Evolutionary conservation across 64 coral and sea anemone genomes (phyloP), one percentile per base, ranked within the genome.

Genomic region (Catalaphyllia jardinei): DNA sequence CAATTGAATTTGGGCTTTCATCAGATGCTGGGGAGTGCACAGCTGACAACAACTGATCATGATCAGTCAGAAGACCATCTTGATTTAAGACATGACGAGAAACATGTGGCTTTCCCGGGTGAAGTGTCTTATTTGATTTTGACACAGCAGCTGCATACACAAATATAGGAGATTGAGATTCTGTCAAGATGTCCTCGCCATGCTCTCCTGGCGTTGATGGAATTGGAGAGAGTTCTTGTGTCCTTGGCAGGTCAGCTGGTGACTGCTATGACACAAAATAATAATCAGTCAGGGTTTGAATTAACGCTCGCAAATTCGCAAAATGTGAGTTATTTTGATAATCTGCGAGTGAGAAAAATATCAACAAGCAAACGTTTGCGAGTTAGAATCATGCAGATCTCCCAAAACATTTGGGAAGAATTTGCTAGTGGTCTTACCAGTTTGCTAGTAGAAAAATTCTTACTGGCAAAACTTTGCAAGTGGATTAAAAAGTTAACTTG

Each of bases 1-100:
- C 38, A 85, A 85, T 85, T 11, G 62, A 85, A 69, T 38, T 49
- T 71, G 38, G 38, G 71, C 81, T 85, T 67, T 51, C 63, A 22
- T 71, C 62, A 52, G 16, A n/a, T 46, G 30, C 24, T 17, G 30
- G n/a, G 7, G 25, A 83, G 10, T 10, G 60, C 10, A 29, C 17
- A 62, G 31, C 17, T 69, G 22, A 46, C 1, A 20, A 35, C 24
- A 51, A 14, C 10, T 69, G 20, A 29, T 49, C 35, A 85, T 10
- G 39, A n/a, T 85, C 63, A 22, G 62, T 8, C 6, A 67, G 24
- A 69, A 25, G 18, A 63, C 33, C 11, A 1, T 8, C 31, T 14
- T 18, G 61, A 62, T 17, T 35, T 65, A 12, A 8, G 8, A 20
- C 22, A 67, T 31, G 6, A 24, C 2, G 29, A n/a, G 30, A 33